Conservation (phyloP, 64 coral and sea anemone species). For the Cladopsammia gracilis region DNA sequence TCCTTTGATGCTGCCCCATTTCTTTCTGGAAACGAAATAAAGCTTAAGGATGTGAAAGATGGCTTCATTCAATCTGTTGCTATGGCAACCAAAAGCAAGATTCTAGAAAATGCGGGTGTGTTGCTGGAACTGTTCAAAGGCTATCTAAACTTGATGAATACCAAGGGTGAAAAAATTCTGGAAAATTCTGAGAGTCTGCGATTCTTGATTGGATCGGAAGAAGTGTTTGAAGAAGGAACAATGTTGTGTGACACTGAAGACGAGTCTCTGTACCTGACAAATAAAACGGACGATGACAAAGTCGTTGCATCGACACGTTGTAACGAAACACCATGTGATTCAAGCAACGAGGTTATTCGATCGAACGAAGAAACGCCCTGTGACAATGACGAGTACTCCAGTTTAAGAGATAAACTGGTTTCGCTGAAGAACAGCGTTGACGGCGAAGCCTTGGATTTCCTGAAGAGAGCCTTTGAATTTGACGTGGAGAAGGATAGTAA, state of each 20-base stretch:
- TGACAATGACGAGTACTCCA: neutral
- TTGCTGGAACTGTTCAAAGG: constrained; percentile 56
- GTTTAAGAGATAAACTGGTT: constrained; percentile 27
- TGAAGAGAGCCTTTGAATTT: constrained; percentile 71
- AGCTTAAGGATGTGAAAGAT: neutral
- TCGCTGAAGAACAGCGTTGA: constrained; percentile 43
- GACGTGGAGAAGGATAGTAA: neutral
- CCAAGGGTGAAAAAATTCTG: constrained; percentile 22
- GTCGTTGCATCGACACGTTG: constrained; percentile 49
- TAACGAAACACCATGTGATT: neutral
- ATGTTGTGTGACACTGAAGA: constrained; percentile 9
- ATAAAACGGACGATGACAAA: constrained; percentile 97
- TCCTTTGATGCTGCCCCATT: neutral
- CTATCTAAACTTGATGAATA: constrained; percentile 49
- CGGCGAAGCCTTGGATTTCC: constrained; percentile 50
- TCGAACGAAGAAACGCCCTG: neutral
- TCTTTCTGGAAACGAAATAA: neutral
- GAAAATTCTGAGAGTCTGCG: constrained; percentile 4
- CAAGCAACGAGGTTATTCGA: constrained; percentile 10
- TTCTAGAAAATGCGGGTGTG: constrained; percentile 52
- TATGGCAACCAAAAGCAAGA: constrained; percentile 3
- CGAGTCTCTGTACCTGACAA: constrained; percentile 30
- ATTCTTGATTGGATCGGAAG: neutral
- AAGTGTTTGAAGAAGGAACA: neutral
- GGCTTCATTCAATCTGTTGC: neutral